Percentiles rank a stretch among this genome's conserved stretches.
Conservation (phyloP, 92 coral and sea anemone species). For the Parazoanthus atlanticus region DNA sequence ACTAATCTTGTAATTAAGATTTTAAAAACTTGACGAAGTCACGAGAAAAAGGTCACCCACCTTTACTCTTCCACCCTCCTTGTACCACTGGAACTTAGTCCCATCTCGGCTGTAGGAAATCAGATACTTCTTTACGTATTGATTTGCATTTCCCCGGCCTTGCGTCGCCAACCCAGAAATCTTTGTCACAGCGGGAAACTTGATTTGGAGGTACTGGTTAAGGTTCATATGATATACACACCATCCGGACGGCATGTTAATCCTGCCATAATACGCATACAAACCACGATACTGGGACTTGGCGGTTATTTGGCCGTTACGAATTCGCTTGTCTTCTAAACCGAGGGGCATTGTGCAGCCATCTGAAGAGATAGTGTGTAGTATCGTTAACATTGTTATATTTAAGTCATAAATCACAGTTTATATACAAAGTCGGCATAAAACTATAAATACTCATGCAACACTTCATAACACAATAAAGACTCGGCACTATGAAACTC, state of each 20-base stretch:
- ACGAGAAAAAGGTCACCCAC: neutral
- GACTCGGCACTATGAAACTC: no score
- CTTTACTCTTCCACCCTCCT: slow-evolving; percentile 45
- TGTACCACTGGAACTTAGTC: slow-evolving; percentile 49
- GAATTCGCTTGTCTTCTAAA: slow-evolving; percentile 79
- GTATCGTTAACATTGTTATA: neutral
- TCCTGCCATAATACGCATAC: slow-evolving; percentile 72
- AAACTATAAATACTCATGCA: no score
- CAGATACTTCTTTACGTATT: slow-evolving; percentile 76
- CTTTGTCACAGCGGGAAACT: slow-evolving; percentile 66
- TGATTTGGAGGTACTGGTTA: slow-evolving; percentile 73
- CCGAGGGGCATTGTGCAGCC: slow-evolving; percentile 90
- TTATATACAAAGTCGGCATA: no score
- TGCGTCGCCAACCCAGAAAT: slow-evolving; percentile 86
- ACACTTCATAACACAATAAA: no score
- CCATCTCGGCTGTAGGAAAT: slow-evolving; percentile 76
- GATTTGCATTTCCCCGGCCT: slow-evolving; percentile 78
- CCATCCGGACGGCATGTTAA: slow-evolving; percentile 78
- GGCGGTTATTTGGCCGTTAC: slow-evolving; percentile 77
- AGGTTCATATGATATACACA: slow-evolving; percentile 55
- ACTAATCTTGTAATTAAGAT: no score
- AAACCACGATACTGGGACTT: slow-evolving; percentile 65
- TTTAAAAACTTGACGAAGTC: neutral
- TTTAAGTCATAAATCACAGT: no score
- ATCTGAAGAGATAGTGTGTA: slow-evolving; percentile 34